Evolutionary conservation across 2,113 vertebrate genomes (phyloP), one percentile per base, ranked within the genome.

Genomic region (Perccottus glenii): DNA sequence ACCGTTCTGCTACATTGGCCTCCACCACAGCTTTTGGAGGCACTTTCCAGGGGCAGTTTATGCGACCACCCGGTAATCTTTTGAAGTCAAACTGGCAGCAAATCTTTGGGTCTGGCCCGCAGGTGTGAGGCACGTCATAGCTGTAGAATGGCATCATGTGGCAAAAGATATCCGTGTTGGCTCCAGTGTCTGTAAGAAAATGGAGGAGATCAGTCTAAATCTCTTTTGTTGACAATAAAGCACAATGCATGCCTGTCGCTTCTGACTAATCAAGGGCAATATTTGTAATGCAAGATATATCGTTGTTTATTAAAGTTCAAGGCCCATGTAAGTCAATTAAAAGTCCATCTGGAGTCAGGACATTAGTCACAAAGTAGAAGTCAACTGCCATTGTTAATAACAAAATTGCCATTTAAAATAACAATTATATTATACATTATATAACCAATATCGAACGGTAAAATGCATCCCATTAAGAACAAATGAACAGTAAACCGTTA

Each of bases 141-240:
- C 98, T 99, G 86, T 99, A 99, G 93, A 99, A 99, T 6, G 97
- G 98, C 98, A 99, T 99, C 96, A 99, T 98, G 92, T 99, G 98
- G 92, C 97, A 99, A 82, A 99, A 95, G 65, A 99, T 96, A 70
- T 99, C 97, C 0, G 98, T 97, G 87, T 90, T 91, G 11, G 92
- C 80, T 0, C 94, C 94, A 0, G 86, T 58, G 75, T 96, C 98
- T 99, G 87, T 0, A 78, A 48, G 66, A 15, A 47, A 27, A 45
- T 62, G 1, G 36, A 49, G 66, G 14, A 11, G 27, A 45, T 2
- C 0, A 6, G 19, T 6, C 33, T 45, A 9, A 74, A 16, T 60
- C 19, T 16, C 15, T 14, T 43, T 11, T 36, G 11, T 8, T 19
- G 48, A 32, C 19, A n/a, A 49, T n/a, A 2, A 8, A 7, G n/a